A percentile compares a stretch with the other conserved stretches of the same genome.
These are phyloP conservation scores for Drosophila tani DNA, from an alignment of 1,140 invertebrate genomes.

Conservation along the genomic window DNA sequence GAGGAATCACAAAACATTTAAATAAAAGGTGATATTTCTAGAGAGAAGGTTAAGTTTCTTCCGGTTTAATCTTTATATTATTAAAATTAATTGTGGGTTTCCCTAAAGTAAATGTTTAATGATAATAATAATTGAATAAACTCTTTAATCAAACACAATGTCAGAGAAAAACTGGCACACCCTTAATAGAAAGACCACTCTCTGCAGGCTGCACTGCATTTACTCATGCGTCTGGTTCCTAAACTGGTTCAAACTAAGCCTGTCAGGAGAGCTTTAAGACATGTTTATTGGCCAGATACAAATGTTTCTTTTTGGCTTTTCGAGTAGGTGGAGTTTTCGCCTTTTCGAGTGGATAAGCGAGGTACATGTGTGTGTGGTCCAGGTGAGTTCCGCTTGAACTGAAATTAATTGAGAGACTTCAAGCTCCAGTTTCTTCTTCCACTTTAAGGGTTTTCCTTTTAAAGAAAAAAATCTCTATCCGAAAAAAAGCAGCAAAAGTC, in stretches of 20 bases:
- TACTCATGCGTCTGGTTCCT: not conserved
- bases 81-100: too few species aligned
- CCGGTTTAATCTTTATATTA: too few species aligned
- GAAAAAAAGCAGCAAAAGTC: constrained; percentile 19
- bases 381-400: not conserved
- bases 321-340: constrained; percentile 25
- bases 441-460: constrained; percentile 26
- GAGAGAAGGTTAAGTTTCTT: too few species aligned
- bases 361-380: constrained; percentile 1
- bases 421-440: constrained; percentile 5
- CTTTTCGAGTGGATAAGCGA: not conserved
- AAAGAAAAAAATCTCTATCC: constrained; percentile 9
- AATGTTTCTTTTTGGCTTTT: constrained; percentile 38
- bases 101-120: too few species aligned
- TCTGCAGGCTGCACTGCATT: not conserved
- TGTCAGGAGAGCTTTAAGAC: constrained; percentile 61
- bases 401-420: constrained; percentile 23
- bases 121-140: too few species aligned
- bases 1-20: too few species aligned
- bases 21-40: too few species aligned
- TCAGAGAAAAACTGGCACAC: too few species aligned
- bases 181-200: too few species aligned
- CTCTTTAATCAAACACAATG: too few species aligned
- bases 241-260: constrained; percentile 67
- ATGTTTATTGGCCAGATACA: constrained; percentile 71